phyloP scores from a whole-genome alignment of 30 jellyfish, hydroid and myxozoan genomes.

The Clytia hemisphaerica region DNA sequence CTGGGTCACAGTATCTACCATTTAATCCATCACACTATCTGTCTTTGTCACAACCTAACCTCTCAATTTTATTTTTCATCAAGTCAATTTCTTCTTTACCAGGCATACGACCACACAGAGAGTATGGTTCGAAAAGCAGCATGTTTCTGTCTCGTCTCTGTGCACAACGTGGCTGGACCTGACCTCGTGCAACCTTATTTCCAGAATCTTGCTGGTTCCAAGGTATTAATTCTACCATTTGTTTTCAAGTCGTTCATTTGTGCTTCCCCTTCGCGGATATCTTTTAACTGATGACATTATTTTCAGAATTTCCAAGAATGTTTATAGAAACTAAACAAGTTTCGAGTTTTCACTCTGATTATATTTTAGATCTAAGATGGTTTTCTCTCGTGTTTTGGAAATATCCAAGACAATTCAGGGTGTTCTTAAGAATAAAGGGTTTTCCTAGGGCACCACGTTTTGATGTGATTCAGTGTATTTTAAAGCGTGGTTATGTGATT shows the following conservation, averaged over 20 bases:
- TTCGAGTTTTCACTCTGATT: too few relatives aligned
- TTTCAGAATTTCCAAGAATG: not conserved
- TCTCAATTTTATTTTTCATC: too few relatives aligned
- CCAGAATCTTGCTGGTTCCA: slow-evolving; percentile 72
- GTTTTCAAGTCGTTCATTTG: not conserved
- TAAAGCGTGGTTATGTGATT: not conserved
- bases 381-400: too few relatives aligned
- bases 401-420: too few relatives aligned
- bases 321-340: too few relatives aligned
- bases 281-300: not conserved
- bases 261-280: not conserved
- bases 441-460: too few relatives aligned
- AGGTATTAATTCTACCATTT: slow-evolving; percentile 35
- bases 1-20: too few relatives aligned
- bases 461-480: too few relatives aligned
- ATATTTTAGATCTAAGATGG: too few relatives aligned
- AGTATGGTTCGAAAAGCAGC: slow-evolving; percentile 94
- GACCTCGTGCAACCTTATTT: slow-evolving; percentile 62
- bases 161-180: slow-evolving; percentile 83
- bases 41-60: too few relatives aligned
- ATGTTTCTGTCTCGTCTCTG: slow-evolving; percentile 84
- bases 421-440: too few relatives aligned
- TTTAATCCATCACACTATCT: too few relatives aligned
- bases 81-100: slow-evolving; percentile 4
- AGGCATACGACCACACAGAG: slow-evolving; percentile 90